These are phyloP conservation scores for Zygaena filipendulae DNA, from an alignment of 2,888 invertebrate genomes.

Conservation along the genomic window DNA sequence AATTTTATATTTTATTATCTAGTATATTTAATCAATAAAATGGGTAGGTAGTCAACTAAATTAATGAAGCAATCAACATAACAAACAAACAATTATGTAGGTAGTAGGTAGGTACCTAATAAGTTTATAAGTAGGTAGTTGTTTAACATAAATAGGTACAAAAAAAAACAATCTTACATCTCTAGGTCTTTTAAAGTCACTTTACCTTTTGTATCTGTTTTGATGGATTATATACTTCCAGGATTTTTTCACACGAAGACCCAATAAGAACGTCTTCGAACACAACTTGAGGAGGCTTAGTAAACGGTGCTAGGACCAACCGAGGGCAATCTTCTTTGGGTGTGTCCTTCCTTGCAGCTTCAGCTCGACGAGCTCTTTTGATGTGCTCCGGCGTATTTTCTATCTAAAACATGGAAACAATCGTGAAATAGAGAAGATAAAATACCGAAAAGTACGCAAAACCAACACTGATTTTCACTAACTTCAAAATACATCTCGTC, in stretches of 20 bases:
- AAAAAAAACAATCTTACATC: too few relatives aligned
- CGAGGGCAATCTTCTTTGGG: conserved; percentile 56
- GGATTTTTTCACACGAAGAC: conserved; percentile 54
- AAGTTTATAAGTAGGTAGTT: too few relatives aligned
- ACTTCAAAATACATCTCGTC: conserved; percentile 48
- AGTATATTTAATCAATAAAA: too few relatives aligned
- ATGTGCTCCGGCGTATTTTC: conserved; percentile 60
- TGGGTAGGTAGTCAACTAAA: too few relatives aligned
- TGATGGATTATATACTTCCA: conserved; percentile 70
- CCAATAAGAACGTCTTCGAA: conserved; percentile 74
- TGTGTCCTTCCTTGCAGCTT: conserved; percentile 30
- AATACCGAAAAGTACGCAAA: background rate
- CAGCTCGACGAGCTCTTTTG: conserved; percentile 33
- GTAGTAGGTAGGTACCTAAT: too few relatives aligned
- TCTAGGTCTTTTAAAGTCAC: too few relatives aligned
- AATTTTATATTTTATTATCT: too few relatives aligned
- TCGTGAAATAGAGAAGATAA: background rate
- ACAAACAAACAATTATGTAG: too few relatives aligned
- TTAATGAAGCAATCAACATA: too few relatives aligned
- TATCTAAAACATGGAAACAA: conserved; percentile 31
- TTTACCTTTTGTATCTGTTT: conserved; percentile 51
- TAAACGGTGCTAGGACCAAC: conserved; percentile 73
- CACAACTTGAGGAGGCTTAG: conserved; percentile 72
- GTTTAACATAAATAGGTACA: too few relatives aligned
- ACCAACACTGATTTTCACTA: conserved; percentile 13